Percentiles rank a stretch among this genome's conserved stretches.
Conservation (phyloP, 2,797 vertebrate species). For the Tragelaphus oryx region DNA sequence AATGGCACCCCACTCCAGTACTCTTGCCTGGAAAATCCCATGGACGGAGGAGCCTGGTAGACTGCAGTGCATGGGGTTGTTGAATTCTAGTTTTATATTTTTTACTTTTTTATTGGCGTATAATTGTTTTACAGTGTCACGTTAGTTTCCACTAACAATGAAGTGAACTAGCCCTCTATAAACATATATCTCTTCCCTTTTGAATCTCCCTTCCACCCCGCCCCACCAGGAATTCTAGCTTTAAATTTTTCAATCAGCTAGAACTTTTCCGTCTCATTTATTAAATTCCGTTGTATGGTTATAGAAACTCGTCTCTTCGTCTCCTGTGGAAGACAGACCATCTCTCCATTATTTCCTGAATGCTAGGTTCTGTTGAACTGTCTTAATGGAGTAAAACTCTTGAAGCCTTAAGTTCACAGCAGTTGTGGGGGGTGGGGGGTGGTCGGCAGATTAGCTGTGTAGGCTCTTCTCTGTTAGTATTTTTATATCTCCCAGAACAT, state of each 20-base stretch:
- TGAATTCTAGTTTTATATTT: background rate
- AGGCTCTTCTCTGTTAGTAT: background rate
- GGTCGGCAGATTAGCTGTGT: background rate
- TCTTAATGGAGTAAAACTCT: background rate
- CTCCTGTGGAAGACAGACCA: background rate
- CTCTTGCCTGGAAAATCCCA: too few relatives aligned
- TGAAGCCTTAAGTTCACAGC: background rate
- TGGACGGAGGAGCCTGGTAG: too few relatives aligned
- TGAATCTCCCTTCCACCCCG: background rate
- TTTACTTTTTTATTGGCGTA: background rate
- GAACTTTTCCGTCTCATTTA: background rate
- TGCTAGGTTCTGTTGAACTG: background rate
- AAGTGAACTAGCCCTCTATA: background rate
- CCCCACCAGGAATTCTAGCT: background rate
- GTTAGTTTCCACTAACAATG: background rate
- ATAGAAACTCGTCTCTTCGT: background rate
- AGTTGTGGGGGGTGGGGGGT: background rate
- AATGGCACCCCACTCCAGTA: too few relatives aligned
- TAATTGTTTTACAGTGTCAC: background rate
- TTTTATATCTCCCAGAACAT: constrained; percentile 30
- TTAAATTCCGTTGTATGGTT: background rate
- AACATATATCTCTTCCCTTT: background rate
- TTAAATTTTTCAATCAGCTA: background rate
- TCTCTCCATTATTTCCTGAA: background rate
- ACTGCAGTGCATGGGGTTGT: background rate